Percentiles rank a stretch among this genome's conserved stretches.
phyloP scores from a whole-genome alignment of 2,113 vertebrate species.

The Neotoma lepida region DNA sequence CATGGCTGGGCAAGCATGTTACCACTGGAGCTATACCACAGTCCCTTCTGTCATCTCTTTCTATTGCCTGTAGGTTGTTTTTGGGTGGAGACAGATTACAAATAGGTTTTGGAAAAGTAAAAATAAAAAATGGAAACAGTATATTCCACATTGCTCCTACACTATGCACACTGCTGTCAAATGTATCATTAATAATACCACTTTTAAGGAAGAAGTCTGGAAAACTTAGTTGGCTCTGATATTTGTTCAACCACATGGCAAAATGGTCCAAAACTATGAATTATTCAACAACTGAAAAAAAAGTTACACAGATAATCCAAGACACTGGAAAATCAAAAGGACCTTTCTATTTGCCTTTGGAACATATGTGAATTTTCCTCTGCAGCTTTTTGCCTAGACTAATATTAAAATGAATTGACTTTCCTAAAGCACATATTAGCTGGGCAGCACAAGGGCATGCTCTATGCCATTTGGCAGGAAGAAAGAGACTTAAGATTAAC shows the following conservation, averaged over 20 bases:
- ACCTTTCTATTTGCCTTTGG: conserved; percentile 75
- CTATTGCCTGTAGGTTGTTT: conserved; percentile 48
- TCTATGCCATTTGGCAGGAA: conserved; percentile 68
- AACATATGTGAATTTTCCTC: conserved; percentile 71
- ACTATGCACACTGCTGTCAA: conserved; percentile 62
- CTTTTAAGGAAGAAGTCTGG: conserved; percentile 71
- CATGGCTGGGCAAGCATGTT: not conserved
- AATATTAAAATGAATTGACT: conserved; percentile 78
- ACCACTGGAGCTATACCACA: not conserved
- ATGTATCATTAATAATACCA: conserved; percentile 74
- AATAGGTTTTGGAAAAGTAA: conserved; percentile 69
- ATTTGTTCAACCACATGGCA: conserved; percentile 66
- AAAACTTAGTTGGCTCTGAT: conserved; percentile 69
- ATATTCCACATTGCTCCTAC: conserved; percentile 56
- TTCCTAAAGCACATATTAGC: conserved; percentile 73
- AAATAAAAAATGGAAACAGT: conserved; percentile 66
- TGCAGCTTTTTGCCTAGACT: conserved; percentile 75
- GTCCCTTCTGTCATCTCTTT: conserved; percentile 14
- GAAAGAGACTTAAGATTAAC: conserved; percentile 69
- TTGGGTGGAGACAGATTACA: conserved; percentile 67
- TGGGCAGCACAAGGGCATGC: conserved; percentile 47
- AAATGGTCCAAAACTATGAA: conserved; percentile 73
- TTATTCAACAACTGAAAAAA: conserved; percentile 73
- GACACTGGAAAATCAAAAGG: conserved; percentile 75
- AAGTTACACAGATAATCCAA: conserved; percentile 76